These are phyloP conservation scores for Fulmarus glacialis DNA, from an alignment of 2,113 vertebrate species.

Conservation along the genomic window DNA sequence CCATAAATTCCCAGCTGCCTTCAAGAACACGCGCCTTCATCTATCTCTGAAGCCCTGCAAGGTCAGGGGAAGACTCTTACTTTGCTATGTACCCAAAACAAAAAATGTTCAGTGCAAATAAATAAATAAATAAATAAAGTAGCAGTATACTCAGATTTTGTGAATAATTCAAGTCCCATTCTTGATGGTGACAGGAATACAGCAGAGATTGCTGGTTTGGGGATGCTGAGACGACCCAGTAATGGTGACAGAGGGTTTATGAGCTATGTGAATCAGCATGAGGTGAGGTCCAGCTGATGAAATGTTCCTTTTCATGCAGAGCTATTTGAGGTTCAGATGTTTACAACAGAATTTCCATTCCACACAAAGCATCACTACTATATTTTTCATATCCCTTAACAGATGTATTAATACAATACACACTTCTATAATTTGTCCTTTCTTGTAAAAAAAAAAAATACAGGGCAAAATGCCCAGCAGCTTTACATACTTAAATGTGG, in stretches of 20 bases:
- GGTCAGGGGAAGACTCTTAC: conserved; percentile 6
- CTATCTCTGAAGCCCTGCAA: conserved; percentile 28
- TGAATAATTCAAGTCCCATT: background rate
- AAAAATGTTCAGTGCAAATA: background rate
- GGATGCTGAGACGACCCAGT: background rate
- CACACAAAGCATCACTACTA: background rate
- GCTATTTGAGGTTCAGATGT: background rate
- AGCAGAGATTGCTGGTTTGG: background rate
- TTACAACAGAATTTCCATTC: background rate
- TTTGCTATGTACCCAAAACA: background rate
- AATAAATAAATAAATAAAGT: background rate
- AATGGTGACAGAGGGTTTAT: background rate
- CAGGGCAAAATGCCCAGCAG: background rate
- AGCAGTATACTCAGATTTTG: background rate
- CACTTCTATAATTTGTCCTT: background rate
- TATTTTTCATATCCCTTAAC: background rate
- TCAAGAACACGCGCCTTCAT: conserved; percentile 7
- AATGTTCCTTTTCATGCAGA: background rate
- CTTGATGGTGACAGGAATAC: background rate
- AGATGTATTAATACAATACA: background rate
- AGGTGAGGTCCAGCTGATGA: background rate
- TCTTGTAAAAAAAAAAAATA: background rate
- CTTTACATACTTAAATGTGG: background rate
- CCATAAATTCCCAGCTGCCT: conserved; percentile 53
- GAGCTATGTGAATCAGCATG: background rate